Evolutionary conservation across 1,140 invertebrate species (phyloP).

Genomic region (Zaprionus capensis): DNA sequence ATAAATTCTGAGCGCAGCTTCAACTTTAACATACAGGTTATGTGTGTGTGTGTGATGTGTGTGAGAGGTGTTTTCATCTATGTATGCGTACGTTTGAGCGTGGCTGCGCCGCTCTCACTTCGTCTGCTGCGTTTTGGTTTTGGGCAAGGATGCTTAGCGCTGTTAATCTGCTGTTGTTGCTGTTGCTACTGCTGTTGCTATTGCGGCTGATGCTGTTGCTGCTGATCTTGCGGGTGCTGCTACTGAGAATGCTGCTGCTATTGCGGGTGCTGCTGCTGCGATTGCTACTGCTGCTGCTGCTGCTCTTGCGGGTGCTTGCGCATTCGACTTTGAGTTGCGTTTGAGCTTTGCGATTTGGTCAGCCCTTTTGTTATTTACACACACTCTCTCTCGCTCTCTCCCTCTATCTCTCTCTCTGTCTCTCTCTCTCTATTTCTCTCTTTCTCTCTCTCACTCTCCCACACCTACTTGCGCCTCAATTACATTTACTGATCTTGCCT

Average conservation of each 20-base stretch:
- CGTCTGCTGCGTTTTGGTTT: conserved; percentile 24
- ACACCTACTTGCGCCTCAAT: neutral
- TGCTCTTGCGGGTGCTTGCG: conserved; percentile 2
- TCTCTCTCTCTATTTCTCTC: neutral
- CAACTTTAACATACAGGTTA: conserved; percentile 26
- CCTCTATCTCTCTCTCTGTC: neutral
- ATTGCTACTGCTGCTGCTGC: neutral
- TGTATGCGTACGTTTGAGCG: conserved; percentile 25
- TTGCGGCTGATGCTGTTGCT: too few relatives aligned
- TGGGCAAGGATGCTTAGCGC: conserved; percentile 54
- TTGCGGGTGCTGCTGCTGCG: neutral
- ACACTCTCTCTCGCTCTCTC: neutral
- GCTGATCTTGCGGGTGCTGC: neutral
- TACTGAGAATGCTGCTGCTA: too few relatives aligned
- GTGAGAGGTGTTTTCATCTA: neutral
- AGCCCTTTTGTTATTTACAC: conserved; percentile 40
- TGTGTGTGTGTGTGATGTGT: conserved; percentile 21
- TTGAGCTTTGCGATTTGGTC: conserved; percentile 25
- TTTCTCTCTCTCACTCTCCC: neutral
- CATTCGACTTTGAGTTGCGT: conserved; percentile 35
- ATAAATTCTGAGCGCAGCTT: conserved; percentile 54
- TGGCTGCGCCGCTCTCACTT: conserved; percentile 25
- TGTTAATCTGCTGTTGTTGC: conserved; percentile 11
- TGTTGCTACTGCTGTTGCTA: conserved; percentile 7
- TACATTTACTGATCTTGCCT: conserved; percentile 26